phyloP scores from a whole-genome alignment of 2,888 invertebrate genomes.

The Parnassius orleans region DNA sequence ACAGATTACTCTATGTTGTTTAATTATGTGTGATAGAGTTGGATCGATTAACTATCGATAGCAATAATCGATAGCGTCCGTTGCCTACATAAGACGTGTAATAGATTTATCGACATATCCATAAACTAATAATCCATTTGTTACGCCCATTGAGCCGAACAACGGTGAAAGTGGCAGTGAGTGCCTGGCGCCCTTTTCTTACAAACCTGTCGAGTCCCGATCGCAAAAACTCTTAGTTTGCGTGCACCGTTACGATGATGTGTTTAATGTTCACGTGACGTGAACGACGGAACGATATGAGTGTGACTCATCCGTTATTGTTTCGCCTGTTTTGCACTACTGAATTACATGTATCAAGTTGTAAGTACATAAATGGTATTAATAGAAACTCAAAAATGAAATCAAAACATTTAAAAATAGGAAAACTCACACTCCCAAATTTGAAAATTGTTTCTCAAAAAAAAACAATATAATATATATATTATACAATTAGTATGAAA shows the following conservation, averaged over 20 bases:
- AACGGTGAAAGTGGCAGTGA: slow-evolving; percentile 34
- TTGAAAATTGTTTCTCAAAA: no score
- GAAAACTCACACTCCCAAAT: no score
- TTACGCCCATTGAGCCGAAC: slow-evolving; percentile 29
- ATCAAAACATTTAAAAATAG: no score
- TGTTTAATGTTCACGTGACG: neutral
- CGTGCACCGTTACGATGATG: neutral
- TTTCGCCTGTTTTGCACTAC: neutral
- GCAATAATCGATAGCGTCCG: neutral
- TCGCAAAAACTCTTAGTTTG: neutral
- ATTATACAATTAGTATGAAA: no score
- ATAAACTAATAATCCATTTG: slow-evolving; percentile 8
- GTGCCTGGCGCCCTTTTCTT: slow-evolving; percentile 21
- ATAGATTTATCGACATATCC: neutral
- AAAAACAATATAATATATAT: no score
- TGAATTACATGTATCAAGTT: no score
- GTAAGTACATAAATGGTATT: no score
- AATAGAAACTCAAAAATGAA: no score
- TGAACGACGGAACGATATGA: neutral
- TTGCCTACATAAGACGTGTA: neutral
- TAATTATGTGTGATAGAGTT: no score
- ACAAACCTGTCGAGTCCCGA: slow-evolving; percentile 19
- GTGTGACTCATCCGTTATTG: neutral
- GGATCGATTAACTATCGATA: neutral
- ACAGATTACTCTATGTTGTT: no score